A percentile compares a stretch with the other conserved stretches of the same genome.
Evolutionary conservation across 2,113 vertebrate genomes (phyloP).

Genomic region (Alosa alosa): DNA sequence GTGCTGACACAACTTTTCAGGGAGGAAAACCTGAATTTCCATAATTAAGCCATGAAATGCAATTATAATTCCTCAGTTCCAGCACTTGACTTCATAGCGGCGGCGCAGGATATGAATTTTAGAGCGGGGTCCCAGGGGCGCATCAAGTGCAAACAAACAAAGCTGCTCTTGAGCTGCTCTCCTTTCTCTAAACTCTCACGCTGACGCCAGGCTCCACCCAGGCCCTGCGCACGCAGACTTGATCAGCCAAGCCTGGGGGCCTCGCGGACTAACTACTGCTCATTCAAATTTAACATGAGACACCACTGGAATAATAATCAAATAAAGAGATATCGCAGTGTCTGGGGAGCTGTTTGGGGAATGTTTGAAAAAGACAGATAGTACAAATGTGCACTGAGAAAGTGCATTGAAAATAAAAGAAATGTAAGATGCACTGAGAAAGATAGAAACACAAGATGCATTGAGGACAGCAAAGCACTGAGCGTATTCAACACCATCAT

Average conservation of each 20-base stretch:
- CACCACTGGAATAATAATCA: conserved; percentile 16
- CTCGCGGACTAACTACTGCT: conserved; percentile 17
- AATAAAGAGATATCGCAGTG: background rate
- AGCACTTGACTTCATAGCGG: conserved; percentile 18
- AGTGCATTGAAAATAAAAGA: too few species aligned
- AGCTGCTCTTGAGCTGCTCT: background rate
- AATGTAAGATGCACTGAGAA: too few species aligned
- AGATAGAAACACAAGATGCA: too few species aligned
- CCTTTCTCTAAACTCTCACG: background rate
- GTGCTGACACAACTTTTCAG: background rate
- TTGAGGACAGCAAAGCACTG: too few species aligned
- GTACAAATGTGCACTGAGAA: background rate
- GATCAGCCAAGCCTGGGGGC: conserved; percentile 28
- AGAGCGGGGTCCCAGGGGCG: background rate
- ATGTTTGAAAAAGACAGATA: background rate
- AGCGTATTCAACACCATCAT: too few species aligned
- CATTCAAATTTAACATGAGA: conserved; percentile 13
- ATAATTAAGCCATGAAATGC: conserved; percentile 18
- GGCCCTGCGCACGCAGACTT: conserved; percentile 6
- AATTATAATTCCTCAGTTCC: conserved; percentile 20
- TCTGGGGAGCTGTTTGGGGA: conserved; percentile 12
- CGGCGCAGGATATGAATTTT: conserved; percentile 6
- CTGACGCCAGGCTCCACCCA: background rate
- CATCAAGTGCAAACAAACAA: conserved; percentile 6
- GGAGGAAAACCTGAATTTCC: conserved; percentile 18